phyloP scores from a whole-genome alignment of 2,797 vertebrate genomes.

The Tragopan temminckii region DNA sequence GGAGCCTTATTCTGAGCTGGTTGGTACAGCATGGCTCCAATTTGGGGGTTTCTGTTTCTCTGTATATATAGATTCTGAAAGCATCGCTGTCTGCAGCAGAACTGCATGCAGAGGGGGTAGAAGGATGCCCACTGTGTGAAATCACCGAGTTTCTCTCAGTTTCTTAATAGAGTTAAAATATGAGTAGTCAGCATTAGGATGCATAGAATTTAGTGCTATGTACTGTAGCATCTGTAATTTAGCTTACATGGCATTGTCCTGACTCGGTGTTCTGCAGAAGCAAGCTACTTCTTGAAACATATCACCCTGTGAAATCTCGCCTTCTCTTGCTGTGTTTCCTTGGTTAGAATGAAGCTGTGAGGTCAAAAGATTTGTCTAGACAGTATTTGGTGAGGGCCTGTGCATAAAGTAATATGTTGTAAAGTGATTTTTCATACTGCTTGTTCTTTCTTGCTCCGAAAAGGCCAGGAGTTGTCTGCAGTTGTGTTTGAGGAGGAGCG shows the following conservation, averaged over 20 bases:
- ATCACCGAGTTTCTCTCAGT: background rate
- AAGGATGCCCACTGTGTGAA: background rate
- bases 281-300: background rate
- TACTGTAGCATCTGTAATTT: background rate
- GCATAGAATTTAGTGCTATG: background rate
- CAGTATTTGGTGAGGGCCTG: background rate
- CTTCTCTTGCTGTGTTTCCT: background rate
- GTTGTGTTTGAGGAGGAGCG: background rate
- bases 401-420: background rate
- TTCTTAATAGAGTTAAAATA: background rate
- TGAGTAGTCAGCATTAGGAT: background rate
- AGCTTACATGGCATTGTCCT: background rate
- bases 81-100: background rate
- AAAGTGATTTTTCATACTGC: accelerated
- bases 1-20: background rate
- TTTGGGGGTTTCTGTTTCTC: background rate
- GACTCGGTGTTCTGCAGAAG: background rate
- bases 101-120: background rate
- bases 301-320: background rate
- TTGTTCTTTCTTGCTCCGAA: background rate
- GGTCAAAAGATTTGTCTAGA: background rate
- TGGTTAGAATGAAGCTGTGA: background rate
- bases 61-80: background rate
- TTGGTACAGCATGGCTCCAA: background rate
- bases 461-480: background rate